A percentile compares a stretch with the other conserved stretches of the same genome.
Evolutionary conservation across 2,888 invertebrate species (phyloP).

Genomic region (Melipona beecheii): DNA sequence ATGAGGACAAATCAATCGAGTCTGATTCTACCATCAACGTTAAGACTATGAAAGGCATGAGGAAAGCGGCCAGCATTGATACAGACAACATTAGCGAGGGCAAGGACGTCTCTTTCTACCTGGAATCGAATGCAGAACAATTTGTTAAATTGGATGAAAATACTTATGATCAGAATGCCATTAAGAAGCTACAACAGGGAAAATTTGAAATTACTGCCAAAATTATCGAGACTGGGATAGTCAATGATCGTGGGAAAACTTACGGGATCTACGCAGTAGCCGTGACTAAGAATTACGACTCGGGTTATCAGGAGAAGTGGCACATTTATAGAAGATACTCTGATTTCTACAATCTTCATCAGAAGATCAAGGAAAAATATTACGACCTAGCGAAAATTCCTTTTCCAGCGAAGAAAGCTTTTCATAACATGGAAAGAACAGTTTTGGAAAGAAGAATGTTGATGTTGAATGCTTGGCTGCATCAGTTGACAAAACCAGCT

Average conservation of each 20-base stretch:
- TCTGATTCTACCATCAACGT: constrained; percentile 58
- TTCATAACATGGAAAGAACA: constrained; percentile 94
- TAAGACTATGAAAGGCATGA: constrained; percentile 62
- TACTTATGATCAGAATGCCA: constrained; percentile 78
- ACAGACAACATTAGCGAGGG: constrained; percentile 69
- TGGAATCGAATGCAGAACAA: constrained; percentile 76
- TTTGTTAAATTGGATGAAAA: constrained; percentile 77
- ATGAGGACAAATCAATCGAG: constrained; percentile 51
- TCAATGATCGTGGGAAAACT: constrained; percentile 92
- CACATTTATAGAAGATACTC: constrained; percentile 96
- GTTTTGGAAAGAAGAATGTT: constrained; percentile 94
- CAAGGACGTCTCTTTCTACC: constrained; percentile 73
- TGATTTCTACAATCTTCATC: constrained; percentile 96
- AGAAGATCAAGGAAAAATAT: constrained; percentile 93
- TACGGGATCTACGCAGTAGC: constrained; percentile 95
- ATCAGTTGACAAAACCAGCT: constrained; percentile 88
- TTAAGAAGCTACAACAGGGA: constrained; percentile 81
- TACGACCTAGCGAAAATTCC: constrained; percentile 90
- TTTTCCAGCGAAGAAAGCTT: constrained; percentile 96
- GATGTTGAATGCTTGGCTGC: constrained; percentile 92
- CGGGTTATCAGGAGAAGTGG: constrained; percentile 91
- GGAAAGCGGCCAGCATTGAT: constrained; percentile 70
- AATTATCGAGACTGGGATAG: constrained; percentile 87
- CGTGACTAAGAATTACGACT: constrained; percentile 89
- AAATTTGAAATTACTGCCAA: constrained; percentile 80